Conservation (phyloP, 2,888 invertebrate species). For the Notodonta ziczac region DNA sequence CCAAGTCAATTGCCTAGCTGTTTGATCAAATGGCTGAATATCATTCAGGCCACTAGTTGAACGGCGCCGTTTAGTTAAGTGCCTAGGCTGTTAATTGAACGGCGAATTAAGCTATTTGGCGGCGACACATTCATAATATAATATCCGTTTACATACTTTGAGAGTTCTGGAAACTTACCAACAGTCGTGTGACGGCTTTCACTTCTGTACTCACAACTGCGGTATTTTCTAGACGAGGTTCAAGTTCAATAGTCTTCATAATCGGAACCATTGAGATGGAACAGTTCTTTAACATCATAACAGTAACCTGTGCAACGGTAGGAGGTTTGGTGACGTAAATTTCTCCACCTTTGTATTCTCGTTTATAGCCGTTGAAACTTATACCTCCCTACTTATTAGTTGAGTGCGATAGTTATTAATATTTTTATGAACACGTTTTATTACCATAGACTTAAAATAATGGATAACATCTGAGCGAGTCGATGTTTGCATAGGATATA, state of each 20-base stretch:
- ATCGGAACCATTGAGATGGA: neutral
- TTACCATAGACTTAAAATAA: too few relatives aligned
- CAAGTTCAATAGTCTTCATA: slow-evolving; percentile 10
- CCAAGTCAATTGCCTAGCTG: too few relatives aligned
- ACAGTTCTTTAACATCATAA: neutral
- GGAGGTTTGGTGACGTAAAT: neutral
- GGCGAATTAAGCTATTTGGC: too few relatives aligned
- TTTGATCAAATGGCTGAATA: too few relatives aligned
- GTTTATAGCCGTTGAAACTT: neutral
- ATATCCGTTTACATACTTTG: too few relatives aligned
- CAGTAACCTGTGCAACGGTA: neutral
- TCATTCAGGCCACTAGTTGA: too few relatives aligned
- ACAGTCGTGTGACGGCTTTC: slow-evolving; percentile 21
- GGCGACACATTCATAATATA: too few relatives aligned
- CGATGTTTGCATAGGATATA: too few relatives aligned
- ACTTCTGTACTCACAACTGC: slow-evolving; percentile 18
- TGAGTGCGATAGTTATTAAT: neutral
- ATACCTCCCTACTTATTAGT: neutral
- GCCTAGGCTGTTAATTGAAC: too few relatives aligned
- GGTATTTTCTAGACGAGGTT: slow-evolving; percentile 18
- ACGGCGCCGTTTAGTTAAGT: too few relatives aligned
- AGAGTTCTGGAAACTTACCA: slow-evolving; percentile 28
- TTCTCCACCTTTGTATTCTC: neutral
- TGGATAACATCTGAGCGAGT: too few relatives aligned
- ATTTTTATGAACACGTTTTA: too few relatives aligned